phyloP scores from a whole-genome alignment of 2,888 invertebrate species.

The Rugalucina vietnamica region DNA sequence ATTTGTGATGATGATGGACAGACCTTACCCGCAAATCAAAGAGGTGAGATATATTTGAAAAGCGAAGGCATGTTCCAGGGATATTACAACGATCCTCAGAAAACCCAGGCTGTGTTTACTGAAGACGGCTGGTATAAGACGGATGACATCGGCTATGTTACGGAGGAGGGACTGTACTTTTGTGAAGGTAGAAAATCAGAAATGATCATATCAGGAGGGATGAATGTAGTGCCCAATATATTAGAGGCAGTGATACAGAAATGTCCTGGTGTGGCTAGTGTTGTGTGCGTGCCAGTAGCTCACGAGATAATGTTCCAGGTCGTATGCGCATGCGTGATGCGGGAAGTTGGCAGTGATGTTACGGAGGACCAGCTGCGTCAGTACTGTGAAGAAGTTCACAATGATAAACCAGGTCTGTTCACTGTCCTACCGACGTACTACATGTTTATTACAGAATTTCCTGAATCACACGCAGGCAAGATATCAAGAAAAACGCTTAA shows the following conservation, averaged over 20 bases:
- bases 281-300: not conserved
- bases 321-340: conserved; percentile 10
- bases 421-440: conserved; percentile 8
- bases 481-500: not conserved
- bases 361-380: not conserved
- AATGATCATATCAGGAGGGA: conserved; percentile 29
- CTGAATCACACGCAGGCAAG: not conserved
- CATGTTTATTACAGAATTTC: not conserved
- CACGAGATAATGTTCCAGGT: conserved; percentile 5
- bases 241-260: conserved; percentile 13
- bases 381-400: not conserved
- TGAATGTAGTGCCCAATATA: conserved; percentile 33
- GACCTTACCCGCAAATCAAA: not conserved
- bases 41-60: conserved; percentile 19
- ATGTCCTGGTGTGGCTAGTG: conserved; percentile 4
- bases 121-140: conserved; percentile 41
- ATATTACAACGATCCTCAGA: conserved; percentile 19
- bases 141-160: conserved; percentile 36
- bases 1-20: conserved; percentile 1
- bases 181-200: conserved; percentile 35
- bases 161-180: conserved; percentile 7
- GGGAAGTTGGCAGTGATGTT: not conserved
- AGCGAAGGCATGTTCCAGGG: not conserved
- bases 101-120: conserved; percentile 2
- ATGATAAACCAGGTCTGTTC: not conserved